phyloP scores from a whole-genome alignment of 2,113 vertebrate species.

The Ciconia maguari region DNA sequence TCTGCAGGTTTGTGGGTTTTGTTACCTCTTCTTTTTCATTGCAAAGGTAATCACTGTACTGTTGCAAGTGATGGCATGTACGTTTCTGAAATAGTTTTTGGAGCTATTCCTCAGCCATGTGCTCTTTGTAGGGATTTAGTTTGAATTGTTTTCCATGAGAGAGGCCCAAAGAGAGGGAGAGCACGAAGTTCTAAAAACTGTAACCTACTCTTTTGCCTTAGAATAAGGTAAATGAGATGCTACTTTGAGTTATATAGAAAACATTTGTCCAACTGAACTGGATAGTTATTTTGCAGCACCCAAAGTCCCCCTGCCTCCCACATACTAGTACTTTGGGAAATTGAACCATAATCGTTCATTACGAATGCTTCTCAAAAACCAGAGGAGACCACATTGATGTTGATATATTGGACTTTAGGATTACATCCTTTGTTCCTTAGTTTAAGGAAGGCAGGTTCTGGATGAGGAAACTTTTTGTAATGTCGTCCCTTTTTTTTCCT shows the following conservation, averaged over 20 bases:
- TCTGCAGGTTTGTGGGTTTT: not conserved
- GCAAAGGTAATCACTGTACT: not conserved
- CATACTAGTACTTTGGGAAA: not conserved
- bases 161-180: not conserved
- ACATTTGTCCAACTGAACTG: not conserved
- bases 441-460: not conserved
- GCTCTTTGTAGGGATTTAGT: not conserved
- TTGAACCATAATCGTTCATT: not conserved
- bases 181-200: not conserved
- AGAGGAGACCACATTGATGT: not conserved
- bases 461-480: not conserved
- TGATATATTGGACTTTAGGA: rapidly evolving
- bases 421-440: not conserved
- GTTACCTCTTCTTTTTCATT: not conserved
- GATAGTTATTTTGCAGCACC: not conserved
- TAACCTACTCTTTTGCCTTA: not conserved
- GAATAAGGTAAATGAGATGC: not conserved
- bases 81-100: not conserved
- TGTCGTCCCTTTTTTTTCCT: not conserved
- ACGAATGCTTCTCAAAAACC: not conserved
- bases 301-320: not conserved
- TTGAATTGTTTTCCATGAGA: not conserved
- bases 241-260: not conserved
- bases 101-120: not conserved
- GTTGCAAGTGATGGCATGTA: not conserved